A percentile compares a stretch with the other conserved stretches of the same genome.
Conservation (phyloP, 2,888 invertebrate species). For the Leistus spinibarbis region DNA sequence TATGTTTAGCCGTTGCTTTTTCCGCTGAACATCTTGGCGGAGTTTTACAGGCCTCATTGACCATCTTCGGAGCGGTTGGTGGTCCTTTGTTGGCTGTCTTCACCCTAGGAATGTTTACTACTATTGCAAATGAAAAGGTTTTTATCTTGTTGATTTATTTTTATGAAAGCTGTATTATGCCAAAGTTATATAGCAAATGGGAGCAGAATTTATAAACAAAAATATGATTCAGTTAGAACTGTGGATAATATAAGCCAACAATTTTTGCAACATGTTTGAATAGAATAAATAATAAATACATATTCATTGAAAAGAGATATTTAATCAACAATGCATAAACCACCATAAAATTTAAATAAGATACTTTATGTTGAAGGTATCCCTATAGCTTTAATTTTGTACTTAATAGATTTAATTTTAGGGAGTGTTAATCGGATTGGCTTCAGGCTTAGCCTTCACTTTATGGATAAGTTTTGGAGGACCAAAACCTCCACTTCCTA, state of each 20-base stretch:
- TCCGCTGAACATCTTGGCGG: slow-evolving; percentile 82
- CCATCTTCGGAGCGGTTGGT: slow-evolving; percentile 86
- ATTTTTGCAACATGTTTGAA: no score
- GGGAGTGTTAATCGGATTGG: slow-evolving; percentile 73
- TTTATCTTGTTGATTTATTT: slow-evolving; percentile 46
- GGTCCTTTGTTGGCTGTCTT: slow-evolving; percentile 88
- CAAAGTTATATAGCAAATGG: no score
- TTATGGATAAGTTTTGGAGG: slow-evolving; percentile 87
- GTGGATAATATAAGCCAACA: no score
- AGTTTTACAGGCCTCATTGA: slow-evolving; percentile 84
- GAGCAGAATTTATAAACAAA: no score
- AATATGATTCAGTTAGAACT: no score
- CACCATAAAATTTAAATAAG: no score
- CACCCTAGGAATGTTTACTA: slow-evolving; percentile 83
- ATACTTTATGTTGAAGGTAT: no score
- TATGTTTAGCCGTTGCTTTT: slow-evolving; percentile 83
- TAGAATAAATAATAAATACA: no score
- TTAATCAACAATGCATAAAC: no score
- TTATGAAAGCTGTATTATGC: no score
- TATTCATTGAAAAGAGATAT: no score
- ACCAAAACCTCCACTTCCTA: slow-evolving; percentile 67
- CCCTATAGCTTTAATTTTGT: slow-evolving; percentile 8
- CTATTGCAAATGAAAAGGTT: slow-evolving; percentile 72
- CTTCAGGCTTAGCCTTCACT: slow-evolving; percentile 69
- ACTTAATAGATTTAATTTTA: slow-evolving; percentile 51